Evolutionary conservation across 2,888 invertebrate species (phyloP).

Genomic region (Sinhomidia bicolor): DNA sequence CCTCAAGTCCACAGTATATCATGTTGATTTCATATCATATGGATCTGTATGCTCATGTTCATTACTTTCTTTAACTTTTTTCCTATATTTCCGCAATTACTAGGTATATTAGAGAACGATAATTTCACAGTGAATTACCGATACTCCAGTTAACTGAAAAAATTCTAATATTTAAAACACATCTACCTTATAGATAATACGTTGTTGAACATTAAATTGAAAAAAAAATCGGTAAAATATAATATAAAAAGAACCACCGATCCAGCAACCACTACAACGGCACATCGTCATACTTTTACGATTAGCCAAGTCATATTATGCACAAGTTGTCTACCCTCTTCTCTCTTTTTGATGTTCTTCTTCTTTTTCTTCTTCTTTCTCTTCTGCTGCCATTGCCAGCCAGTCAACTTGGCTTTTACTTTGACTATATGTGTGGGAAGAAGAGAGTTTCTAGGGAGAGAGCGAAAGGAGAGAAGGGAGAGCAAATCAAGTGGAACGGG

Average conservation of each 20-base stretch:
- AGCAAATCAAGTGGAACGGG: conserved; percentile 73
- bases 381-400: conserved; percentile 27
- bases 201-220: too few relatives aligned
- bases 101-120: too few relatives aligned
- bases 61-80: too few relatives aligned
- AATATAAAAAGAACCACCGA: too few relatives aligned
- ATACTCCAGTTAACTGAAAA: too few relatives aligned
- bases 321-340: conserved; percentile 29
- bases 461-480: conserved; percentile 39
- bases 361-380: neutral
- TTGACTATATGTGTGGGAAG: conserved; percentile 9
- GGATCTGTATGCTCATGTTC: too few relatives aligned
- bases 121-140: too few relatives aligned
- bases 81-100: too few relatives aligned
- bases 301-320: neutral
- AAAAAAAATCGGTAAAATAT: too few relatives aligned
- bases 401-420: conserved; percentile 61
- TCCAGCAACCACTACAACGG: neutral
- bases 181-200: too few relatives aligned
- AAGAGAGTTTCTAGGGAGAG: neutral
- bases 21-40: neutral
- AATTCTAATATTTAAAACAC: too few relatives aligned
- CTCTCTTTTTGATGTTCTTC: conserved; percentile 6
- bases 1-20: neutral
- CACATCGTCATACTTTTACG: neutral